Base-by-base conservation (phyloP, 1,140 invertebrate genomes). In the Drosophila lacteicornis region DNA sequence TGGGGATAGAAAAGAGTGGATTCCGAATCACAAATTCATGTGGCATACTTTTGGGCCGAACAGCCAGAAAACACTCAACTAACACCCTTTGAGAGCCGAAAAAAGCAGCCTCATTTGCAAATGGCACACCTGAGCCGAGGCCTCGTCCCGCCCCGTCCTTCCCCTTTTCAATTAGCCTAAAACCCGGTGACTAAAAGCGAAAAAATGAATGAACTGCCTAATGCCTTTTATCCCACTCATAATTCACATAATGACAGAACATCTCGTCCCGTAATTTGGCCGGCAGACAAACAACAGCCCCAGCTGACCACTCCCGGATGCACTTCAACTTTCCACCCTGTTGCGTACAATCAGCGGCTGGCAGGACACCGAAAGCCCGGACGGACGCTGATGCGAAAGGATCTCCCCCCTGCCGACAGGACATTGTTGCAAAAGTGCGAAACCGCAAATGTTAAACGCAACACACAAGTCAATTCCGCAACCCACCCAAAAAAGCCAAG, bases 291-390 rank as follows among this genome's bases (percentile, higher is more conserved):
- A 81, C 82, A 78, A 55, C 51, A 62, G 69, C 63, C 77, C 40
- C 74, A 55, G 68, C 85, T 90, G 85, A 90, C 85, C 85, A 90
- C 67, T 68, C 60, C 85, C 87, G 83, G 83, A 91, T 91, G 87
- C 88, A 91, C 88, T 91, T 91, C 88, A 91, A 91, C 88, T 88
- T 91, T 91, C 88, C 88, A 91, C 88, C 88, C 88, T 91, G 82
- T 90, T 91, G 88, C 88, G 88, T 88, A 88, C 71, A 82, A 83
- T 80, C 68, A 73, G 67, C 63, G 68, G 45, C 65, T 7, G 27
- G 27, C 27, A 60, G 77, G 62, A 58, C 75, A 57, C 66, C 30
- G 51, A 45, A 59, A 49, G 19, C 38, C 51, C 51, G 51, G 43
- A 33, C 27, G 46, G 60, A 57, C 27, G 27, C 27, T 27, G 27